Base-by-base conservation (phyloP, 2,888 invertebrate genomes). In the Chymomyza fuscimana region DNA sequence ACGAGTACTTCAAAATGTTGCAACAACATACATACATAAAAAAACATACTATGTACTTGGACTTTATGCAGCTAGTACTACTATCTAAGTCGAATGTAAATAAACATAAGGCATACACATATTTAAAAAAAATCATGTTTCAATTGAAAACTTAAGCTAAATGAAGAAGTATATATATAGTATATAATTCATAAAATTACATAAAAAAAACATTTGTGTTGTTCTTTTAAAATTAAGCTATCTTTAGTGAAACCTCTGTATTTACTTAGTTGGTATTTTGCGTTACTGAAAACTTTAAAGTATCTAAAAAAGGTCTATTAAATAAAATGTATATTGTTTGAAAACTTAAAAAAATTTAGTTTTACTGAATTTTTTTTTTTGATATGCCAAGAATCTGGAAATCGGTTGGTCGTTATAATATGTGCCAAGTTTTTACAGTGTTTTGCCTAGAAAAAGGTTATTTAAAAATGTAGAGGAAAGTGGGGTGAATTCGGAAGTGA, bases 71-170 rank as follows among this genome's bases (percentile, higher is more conserved):
- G 4, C 29, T 40, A 40, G 10, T 40, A 40, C 40, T 40, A 52
- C 52, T 52, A 52, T 78, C 73, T 78, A 81, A 79, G 82, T 85
- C 78, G 73, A 87, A 36, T 83, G 87, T 87, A 83, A 74, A 83
- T 83, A 76, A 65, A 75, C 76, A 70, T 78, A 71, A 79, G 63
- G 29, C 56, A 46, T 51, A 22, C 22, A 22, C 22, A 62, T 69
- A 29, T 63, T 15, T 25, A 70, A 29, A 32, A 71, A 54, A 22
- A 62, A 61, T 22, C 50, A 46, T 52, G 19, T 52, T 52, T 19
- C 7, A 52, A 52, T 7, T 19, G 19, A 52, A 52, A 52, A 19
- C n/a, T 19, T 15, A 52, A 52, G 19, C 19, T 52, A 56, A n/a
- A n/a, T n/a, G n/a, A n/a, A n/a, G n/a, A n/a, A n/a, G n/a, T 19